Evolutionary conservation across 1,140 invertebrate genomes (phyloP).

Genomic region (Lepidurus packardi): DNA sequence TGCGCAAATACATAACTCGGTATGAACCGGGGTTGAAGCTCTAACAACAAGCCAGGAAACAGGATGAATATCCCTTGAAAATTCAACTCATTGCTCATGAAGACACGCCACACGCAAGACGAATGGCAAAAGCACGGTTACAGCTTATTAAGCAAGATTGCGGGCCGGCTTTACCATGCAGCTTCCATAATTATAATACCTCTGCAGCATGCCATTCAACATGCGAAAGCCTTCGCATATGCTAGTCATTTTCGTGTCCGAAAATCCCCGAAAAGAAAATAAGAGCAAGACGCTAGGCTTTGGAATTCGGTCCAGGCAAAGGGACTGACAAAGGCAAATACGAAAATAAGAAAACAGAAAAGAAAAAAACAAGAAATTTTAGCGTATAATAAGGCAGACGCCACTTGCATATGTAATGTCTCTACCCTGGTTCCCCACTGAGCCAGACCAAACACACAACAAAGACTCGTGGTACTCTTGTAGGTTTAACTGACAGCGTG

Average conservation of each 20-base stretch:
- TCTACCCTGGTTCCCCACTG: neutral
- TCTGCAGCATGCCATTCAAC: neutral
- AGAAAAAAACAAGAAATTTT: neutral
- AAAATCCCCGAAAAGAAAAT: neutral
- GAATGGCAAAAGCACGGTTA: neutral
- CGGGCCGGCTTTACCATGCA: neutral
- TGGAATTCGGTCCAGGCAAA: neutral
- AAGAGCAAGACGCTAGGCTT: neutral
- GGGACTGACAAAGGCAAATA: neutral
- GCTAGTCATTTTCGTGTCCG: neutral
- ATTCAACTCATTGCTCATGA: neutral
- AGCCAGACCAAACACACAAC: neutral
- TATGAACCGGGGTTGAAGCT: neutral
- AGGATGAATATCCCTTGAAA: neutral
- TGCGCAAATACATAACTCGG: neutral
- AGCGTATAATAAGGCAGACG: slow-evolving; percentile 4
- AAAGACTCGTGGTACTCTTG: neutral
- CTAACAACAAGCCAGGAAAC: neutral
- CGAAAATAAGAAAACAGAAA: neutral
- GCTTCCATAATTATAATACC: neutral
- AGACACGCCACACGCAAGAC: slow-evolving; percentile 13
- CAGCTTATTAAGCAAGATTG: neutral
- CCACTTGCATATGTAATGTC: neutral
- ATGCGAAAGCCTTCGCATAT: neutral
- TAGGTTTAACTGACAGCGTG: neutral